phyloP scores from a whole-genome alignment of 2,113 vertebrate species.

The Ictidomys tridecemlineatus region DNA sequence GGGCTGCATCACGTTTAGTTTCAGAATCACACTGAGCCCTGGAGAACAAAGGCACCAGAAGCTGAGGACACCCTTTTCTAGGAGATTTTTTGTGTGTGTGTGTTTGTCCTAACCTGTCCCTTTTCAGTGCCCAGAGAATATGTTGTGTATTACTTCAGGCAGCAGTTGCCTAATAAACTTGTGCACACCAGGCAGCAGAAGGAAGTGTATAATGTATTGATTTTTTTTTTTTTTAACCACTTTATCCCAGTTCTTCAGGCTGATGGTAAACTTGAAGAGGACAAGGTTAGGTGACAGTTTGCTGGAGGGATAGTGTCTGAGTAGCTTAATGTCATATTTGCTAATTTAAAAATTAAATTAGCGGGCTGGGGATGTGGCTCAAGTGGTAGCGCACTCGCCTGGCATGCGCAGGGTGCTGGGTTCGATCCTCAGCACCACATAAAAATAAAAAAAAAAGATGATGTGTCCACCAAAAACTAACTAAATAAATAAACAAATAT shows the following conservation, averaged over 20 bases:
- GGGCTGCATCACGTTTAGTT: not conserved
- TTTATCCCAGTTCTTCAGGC: not conserved
- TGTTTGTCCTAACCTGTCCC: not conserved
- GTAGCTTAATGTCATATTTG: not conserved
- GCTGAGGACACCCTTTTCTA: not conserved
- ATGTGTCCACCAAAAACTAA: too few species aligned
- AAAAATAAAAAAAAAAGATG: too few species aligned
- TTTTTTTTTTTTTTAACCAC: not conserved
- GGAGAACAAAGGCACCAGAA: not conserved
- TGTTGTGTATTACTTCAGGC: not conserved
- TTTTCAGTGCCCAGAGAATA: not conserved
- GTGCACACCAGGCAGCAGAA: not conserved
- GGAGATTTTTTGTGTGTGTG: rapidly evolving
- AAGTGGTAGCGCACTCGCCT: too few species aligned
- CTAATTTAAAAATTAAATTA: not conserved
- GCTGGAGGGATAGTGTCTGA: not conserved
- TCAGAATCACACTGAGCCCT: not conserved
- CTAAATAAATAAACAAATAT: too few species aligned
- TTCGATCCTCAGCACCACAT: too few species aligned
- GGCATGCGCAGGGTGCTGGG: too few species aligned
- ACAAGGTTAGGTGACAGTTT: not conserved
- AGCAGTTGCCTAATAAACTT: not conserved
- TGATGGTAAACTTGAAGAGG: not conserved
- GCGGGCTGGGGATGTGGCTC: too few species aligned
- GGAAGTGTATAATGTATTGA: not conserved